These are phyloP conservation scores for Acrobasis repandana DNA, from an alignment of 2,888 invertebrate species.

Conservation along the genomic window DNA sequence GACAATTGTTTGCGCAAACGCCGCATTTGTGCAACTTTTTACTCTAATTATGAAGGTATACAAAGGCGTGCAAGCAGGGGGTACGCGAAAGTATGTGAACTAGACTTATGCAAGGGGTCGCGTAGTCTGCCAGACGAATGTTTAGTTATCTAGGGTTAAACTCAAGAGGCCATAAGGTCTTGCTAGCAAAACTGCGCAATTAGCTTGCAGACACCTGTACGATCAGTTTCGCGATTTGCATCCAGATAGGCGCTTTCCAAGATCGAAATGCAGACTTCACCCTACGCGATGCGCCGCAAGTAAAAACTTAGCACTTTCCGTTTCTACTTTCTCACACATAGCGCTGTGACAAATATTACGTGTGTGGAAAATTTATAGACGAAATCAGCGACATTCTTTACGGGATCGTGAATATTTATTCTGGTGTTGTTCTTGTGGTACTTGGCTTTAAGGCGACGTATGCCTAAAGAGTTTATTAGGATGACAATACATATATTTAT, in stretches of 20 bases:
- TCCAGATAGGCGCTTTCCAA: slow-evolving; percentile 33
- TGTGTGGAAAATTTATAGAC: slow-evolving; percentile 41
- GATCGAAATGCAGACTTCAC: slow-evolving; percentile 48
- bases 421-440: not conserved
- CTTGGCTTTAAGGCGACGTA: too few relatives aligned
- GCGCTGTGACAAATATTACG: slow-evolving; percentile 54
- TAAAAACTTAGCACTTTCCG: slow-evolving; percentile 56
- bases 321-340: slow-evolving; percentile 55
- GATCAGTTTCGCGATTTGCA: slow-evolving; percentile 25
- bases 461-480: too few relatives aligned
- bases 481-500: too few relatives aligned
- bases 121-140: too few relatives aligned
- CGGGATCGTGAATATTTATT: slow-evolving; percentile 8
- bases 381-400: slow-evolving; percentile 28
- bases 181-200: not conserved
- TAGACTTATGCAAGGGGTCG: too few relatives aligned
- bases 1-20: too few relatives aligned
- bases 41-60: too few relatives aligned
- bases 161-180: not conserved
- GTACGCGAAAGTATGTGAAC: too few relatives aligned
- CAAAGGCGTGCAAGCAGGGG: too few relatives aligned
- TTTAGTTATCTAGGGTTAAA: too few relatives aligned
- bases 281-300: slow-evolving; percentile 48
- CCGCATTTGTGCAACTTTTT: too few relatives aligned
- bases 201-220: slow-evolving; percentile 6